These are phyloP conservation scores for Lasiurus borealis DNA, from an alignment of 2,113 vertebrate species.

Conservation along the genomic window DNA sequence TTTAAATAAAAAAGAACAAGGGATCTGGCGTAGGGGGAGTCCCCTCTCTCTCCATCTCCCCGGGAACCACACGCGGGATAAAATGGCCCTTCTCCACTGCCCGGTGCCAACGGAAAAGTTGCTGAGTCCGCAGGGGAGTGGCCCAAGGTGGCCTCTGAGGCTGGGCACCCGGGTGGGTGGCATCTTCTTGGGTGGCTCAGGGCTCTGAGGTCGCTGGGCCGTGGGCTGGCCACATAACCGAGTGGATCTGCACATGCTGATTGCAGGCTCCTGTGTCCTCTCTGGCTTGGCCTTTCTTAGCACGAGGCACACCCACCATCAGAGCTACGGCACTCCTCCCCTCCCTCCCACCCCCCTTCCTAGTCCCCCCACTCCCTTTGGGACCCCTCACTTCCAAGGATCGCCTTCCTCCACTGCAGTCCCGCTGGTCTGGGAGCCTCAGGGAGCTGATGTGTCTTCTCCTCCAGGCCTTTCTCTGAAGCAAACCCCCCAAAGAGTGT, in stretches of 20 bases:
- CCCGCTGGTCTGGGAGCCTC: accelerated
- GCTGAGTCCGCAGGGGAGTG: not conserved
- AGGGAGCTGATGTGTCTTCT: not conserved
- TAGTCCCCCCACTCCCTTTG: no score
- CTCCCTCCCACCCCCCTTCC: no score
- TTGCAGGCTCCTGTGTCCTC: not conserved
- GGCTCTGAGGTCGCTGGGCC: not conserved
- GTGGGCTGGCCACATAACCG: not conserved
- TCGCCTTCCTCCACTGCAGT: not conserved
- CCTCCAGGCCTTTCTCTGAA: accelerated
- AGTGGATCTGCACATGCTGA: not conserved
- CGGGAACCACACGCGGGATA: no score
- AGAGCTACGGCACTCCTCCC: no score
- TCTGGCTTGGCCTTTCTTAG: not conserved
- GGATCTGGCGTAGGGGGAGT: no score
- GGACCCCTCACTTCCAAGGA: accelerated
- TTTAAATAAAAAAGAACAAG: no score
- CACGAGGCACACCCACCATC: not conserved
- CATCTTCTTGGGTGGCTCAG: not conserved
- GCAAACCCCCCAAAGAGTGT: not conserved
- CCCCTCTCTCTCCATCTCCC: accelerated
- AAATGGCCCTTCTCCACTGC: not conserved
- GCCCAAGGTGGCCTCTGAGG: not conserved
- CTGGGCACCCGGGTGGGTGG: not conserved
- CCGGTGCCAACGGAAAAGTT: not conserved